Conservation (phyloP, 2,113 vertebrate genomes). For the Lepidothrix coronata region DNA sequence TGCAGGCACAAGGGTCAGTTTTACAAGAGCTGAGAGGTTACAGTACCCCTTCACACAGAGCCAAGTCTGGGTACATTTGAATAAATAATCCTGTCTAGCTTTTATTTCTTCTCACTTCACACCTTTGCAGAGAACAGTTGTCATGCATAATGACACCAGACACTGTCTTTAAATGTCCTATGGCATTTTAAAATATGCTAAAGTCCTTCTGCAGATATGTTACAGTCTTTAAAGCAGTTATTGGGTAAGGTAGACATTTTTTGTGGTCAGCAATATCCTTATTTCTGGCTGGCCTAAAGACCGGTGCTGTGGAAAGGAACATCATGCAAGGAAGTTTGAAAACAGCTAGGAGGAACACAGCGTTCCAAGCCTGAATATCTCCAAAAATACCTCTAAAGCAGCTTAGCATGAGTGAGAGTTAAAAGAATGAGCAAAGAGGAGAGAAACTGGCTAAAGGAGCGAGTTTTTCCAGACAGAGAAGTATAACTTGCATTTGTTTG, state of each 20-base stretch:
- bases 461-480: conserved; percentile 39
- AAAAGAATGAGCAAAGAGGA: conserved; percentile 29
- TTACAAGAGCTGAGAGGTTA: background rate
- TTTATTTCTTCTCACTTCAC: background rate
- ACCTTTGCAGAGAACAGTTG: background rate
- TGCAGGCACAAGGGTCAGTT: background rate
- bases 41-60: background rate
- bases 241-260: background rate
- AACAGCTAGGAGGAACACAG: conserved; percentile 8
- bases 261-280: conserved; percentile 31
- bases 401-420: conserved; percentile 10
- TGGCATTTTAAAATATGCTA: background rate
- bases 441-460: background rate
- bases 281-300: conserved; percentile 9
- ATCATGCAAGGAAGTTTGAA: background rate
- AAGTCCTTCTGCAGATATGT: background rate
- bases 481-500: conserved; percentile 14
- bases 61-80: background rate
- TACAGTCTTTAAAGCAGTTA: background rate
- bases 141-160: background rate
- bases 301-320: background rate
- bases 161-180: background rate
- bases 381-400: conserved; percentile 45
- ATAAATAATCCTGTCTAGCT: background rate
- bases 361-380: conserved; percentile 16